Evolutionary conservation across 1,140 invertebrate genomes (phyloP).

Genomic region (Eriocheir sinensis): DNA sequence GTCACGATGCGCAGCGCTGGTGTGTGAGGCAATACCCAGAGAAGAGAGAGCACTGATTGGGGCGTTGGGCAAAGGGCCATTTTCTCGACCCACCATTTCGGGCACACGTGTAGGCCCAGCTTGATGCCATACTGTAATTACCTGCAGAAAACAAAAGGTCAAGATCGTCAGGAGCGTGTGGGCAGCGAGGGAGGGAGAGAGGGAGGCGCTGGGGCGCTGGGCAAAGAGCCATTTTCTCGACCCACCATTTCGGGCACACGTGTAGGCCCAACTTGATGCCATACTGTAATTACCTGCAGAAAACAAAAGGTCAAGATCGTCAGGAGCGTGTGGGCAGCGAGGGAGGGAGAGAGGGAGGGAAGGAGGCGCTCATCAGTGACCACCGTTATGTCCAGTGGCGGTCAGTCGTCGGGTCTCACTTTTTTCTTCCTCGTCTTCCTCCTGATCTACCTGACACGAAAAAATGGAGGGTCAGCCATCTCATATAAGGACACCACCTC

Average conservation of each 20-base stretch:
- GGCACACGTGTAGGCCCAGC: too few species aligned
- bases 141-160: too few species aligned
- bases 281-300: too few species aligned
- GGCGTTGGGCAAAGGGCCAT: too few species aligned
- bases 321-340: neutral
- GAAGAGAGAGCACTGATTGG: too few species aligned
- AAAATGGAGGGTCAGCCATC: constrained; percentile 62
- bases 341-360: neutral
- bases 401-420: constrained; percentile 32
- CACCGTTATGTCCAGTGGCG: constrained; percentile 52
- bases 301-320: too few species aligned
- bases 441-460: constrained; percentile 35
- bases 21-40: too few species aligned
- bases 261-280: too few species aligned
- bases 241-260: neutral
- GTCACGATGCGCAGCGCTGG: too few species aligned
- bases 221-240: too few species aligned
- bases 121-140: too few species aligned
- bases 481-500: constrained; percentile 44
- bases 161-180: neutral
- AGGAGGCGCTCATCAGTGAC: neutral
- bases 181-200: neutral
- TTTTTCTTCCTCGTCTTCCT: neutral
- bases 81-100: neutral
- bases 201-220: too few species aligned